Evolutionary conservation across 1,140 invertebrate species (phyloP), one percentile per base, ranked within the genome.

Genomic region (Zeugodacus cucurbitae): DNA sequence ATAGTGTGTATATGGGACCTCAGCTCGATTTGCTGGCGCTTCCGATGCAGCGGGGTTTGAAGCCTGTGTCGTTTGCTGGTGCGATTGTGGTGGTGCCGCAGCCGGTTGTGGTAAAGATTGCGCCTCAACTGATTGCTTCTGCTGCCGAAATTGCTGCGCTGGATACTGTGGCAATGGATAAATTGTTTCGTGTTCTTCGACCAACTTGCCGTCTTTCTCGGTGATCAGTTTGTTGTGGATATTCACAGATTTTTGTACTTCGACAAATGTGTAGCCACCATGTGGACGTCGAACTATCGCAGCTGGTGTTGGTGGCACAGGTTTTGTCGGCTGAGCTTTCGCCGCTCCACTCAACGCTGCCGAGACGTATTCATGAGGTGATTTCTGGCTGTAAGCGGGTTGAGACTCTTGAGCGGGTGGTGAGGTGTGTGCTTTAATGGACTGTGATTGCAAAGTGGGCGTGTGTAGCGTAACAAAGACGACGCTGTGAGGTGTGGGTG

Each of bases 181-280:
- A 41, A 93, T 91, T 6, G 92, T 93, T 87, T 93, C 92, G 74
- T 93, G 92, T 86, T 91, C 91, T 67, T 93, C 92, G 8, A 93
- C 90, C 62, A 92, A 48, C 0, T 89, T 89, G 0, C 92, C 92
- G 22, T 93, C 91, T 64, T 93, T 92, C 88, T 93, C 92, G 1
- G 91, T 91, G 20, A 93, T 93, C 11, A 93, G 89, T 41, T 93
- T 92, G 86, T 93, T 93, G 88, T 93, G 92, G 4, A 93, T 92
- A 41, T 93, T 93, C 34, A 95, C 92, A 5, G 95, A 95, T 90
- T 95, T 94, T 90, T 95, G 95, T 34, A 95, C 92, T 93, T 95
- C 95, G 0, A 95, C 94, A 62, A 94, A 91, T 26, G 94, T 95
- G 85, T 93, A 94, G 54, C 94, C 94, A 87, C 29, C 62, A 6